Base-by-base conservation (phyloP, 2,113 vertebrate genomes). In the Rhizomys pruinosus region DNA sequence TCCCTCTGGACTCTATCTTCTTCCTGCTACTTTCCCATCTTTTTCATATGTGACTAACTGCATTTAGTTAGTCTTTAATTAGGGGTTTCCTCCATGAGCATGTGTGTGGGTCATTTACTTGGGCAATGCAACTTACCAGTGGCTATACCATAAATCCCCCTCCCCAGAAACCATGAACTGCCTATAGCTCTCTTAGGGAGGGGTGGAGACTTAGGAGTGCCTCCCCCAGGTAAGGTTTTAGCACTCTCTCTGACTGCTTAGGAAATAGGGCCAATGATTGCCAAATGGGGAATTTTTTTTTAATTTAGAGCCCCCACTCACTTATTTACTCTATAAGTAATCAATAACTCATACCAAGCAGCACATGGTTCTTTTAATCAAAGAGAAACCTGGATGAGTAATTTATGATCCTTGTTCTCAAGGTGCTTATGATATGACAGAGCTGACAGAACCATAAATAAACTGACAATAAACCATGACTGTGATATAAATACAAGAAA, bases 271-370 rank as follows among this genome's bases (percentile, higher is more conserved):
- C 27, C 37, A 63, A 32, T 2, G 44, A 44, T n/a, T 64, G 37
- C 64, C 25, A 82, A 82, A 44, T 64, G 5, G 5, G 44, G 44
- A 27, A 34, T 44, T 64, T 82, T 64, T 32, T 81, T 44, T 8
- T 91, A 91, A 91, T 80, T 74, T 87, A 77, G 20, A 76, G 11
- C 25, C 84, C 63, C 16, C 8, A 64, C 42, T 92, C 13, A 81
- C 79, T 68, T 84, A 59, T 94, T 87, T 84, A 81, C 87, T 87
- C 52, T 92, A 44, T 57, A 27, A 79, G 90, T 11, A 90, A 84
- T 85, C 79, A 87, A 69, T 20, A 68, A 64, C 23, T 66, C 17
- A 22, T 81, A 77, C 39, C 1, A 91, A 34, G 4, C 76, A 2
- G 90, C 69, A 93, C 1, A 74, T 52, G 76, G 47, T 94, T 44